Percentiles rank a stretch among this genome's conserved stretches.
These are phyloP conservation scores for Drosophila sechellia DNA, from an alignment of 1,140 invertebrate species.

Conservation along the genomic window DNA sequence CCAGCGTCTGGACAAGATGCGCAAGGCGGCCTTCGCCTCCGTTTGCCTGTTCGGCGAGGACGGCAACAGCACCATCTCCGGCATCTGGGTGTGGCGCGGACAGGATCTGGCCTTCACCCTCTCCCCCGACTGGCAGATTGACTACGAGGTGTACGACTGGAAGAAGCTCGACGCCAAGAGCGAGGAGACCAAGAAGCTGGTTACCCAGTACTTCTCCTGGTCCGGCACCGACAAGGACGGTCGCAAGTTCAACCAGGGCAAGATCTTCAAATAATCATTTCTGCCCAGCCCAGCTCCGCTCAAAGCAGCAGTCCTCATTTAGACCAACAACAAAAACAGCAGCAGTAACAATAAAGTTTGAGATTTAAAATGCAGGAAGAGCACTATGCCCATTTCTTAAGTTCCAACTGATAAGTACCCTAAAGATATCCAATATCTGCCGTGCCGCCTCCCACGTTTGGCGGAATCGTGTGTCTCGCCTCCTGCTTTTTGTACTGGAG, in stretches of 20 bases:
- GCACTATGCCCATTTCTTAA: constrained; percentile 59
- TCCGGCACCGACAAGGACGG: constrained; percentile 94
- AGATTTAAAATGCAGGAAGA: constrained; percentile 57
- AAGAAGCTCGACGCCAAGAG: constrained; percentile 94
- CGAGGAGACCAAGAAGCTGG: constrained; percentile 94
- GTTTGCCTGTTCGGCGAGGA: constrained; percentile 97
- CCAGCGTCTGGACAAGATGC: constrained; percentile 98
- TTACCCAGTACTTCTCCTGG: constrained; percentile 97
- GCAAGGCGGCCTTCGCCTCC: constrained; percentile 97
- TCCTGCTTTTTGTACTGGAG: constrained; percentile 55
- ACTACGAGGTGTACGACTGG: constrained; percentile 99
- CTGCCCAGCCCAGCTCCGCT: constrained; percentile 11
- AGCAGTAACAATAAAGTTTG: constrained; percentile 48
- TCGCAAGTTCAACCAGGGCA: constrained; percentile 98
- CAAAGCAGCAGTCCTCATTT: constrained; percentile 13
- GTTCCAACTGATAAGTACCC: constrained; percentile 69
- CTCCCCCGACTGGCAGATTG: constrained; percentile 96
- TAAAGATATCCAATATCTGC: constrained; percentile 42
- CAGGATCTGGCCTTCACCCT: constrained; percentile 96
- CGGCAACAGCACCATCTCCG: constrained; percentile 96
- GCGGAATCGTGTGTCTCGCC: constrained; percentile 37
- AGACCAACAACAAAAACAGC: constrained; percentile 18
- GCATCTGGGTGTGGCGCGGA: constrained; percentile 98
- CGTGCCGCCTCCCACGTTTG: constrained; percentile 52
- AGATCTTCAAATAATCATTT: constrained; percentile 97